Base-by-base conservation (phyloP, 2,888 invertebrate genomes). In the Cecidostiba fungosa region DNA sequence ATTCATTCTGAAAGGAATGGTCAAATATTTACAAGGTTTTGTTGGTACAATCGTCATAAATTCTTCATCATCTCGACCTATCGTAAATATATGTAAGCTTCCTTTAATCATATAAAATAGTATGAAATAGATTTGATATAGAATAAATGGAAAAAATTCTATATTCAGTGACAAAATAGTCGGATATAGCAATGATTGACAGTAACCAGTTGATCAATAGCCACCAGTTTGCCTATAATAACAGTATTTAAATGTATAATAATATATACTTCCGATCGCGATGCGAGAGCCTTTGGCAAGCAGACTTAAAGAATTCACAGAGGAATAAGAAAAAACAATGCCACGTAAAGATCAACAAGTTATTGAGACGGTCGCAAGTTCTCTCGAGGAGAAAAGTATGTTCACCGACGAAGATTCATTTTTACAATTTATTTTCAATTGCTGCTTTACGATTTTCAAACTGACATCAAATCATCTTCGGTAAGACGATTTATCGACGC, bases 271-370 rank as follows among this genome's bases (percentile, higher is more conserved):
- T 59, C 62, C 74, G 23, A 72, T 85, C 54, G 26, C 26, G 16
- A 76, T 73, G 26, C 39, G n/a, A 50, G n/a, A 59, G 84, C 84
- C 79, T 85, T 87, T 85, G 77, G 62, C 82, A 85, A 85, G 59
- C 82, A 81, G 54, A 85, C 62, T 82, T 73, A 76, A 87, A 82
- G 85, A 85, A 87, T 87, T 87, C 78, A 87, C 79, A 86, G 78
- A 84, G 14, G 32, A 62, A 85, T 70, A 26, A 32, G 69, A 84
- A 73, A 80, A 76, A 62, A 72, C 43, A 69, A 77, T 81, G 32
- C 70, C 47, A 72, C 23, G 26, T 23, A 85, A 54, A 36, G 62
- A 47, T 77, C 23, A 73, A 79, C 23, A 82, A 54, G 39, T 43
- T n/a, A 62, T 72, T 5, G 59, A 83, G 26, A 39, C 39, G 62